phyloP scores from a whole-genome alignment of 2,888 invertebrate genomes.

The Ophioninae sp. region DNA sequence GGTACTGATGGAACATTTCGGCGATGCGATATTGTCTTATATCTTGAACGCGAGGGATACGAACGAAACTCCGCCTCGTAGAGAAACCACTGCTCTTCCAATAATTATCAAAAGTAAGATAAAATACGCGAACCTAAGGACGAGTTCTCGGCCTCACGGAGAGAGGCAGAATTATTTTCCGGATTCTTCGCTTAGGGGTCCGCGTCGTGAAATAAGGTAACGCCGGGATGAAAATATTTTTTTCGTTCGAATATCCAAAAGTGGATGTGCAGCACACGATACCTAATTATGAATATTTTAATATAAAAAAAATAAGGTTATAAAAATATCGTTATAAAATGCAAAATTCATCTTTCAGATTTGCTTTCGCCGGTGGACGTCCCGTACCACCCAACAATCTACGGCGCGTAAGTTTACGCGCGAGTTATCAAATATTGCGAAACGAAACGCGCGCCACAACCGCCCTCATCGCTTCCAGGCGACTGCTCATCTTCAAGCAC shows the following conservation, averaged over 20 bases:
- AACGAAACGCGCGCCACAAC: slow-evolving; percentile 77
- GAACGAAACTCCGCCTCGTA: slow-evolving; percentile 45
- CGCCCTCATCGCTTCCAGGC: slow-evolving; percentile 77
- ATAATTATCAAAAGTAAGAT: slow-evolving; percentile 78
- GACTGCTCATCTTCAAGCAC: slow-evolving; percentile 76
- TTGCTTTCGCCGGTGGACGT: slow-evolving; percentile 78
- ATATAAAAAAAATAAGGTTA: too few relatives aligned
- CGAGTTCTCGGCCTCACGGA: slow-evolving; percentile 66
- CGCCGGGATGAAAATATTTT: background rate
- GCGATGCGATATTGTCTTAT: slow-evolving; percentile 78
- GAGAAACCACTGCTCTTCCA: slow-evolving; percentile 71
- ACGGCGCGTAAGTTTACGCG: slow-evolving; percentile 76
- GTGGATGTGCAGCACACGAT: too few relatives aligned
- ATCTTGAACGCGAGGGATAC: slow-evolving; percentile 63
- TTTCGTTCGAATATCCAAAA: too few relatives aligned
- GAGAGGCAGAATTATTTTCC: slow-evolving; percentile 77
- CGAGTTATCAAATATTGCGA: slow-evolving; percentile 78
- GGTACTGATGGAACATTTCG: slow-evolving; percentile 75
- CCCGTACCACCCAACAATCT: slow-evolving; percentile 78
- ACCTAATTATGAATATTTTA: too few relatives aligned
- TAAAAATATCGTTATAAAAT: background rate
- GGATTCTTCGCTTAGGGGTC: slow-evolving; percentile 76
- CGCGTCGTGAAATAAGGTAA: slow-evolving; percentile 78
- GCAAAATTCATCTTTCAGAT: slow-evolving; percentile 67
- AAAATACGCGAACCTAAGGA: slow-evolving; percentile 75